These are phyloP conservation scores for Platalea minor DNA, from an alignment of 2,797 vertebrate genomes.

Conservation along the genomic window DNA sequence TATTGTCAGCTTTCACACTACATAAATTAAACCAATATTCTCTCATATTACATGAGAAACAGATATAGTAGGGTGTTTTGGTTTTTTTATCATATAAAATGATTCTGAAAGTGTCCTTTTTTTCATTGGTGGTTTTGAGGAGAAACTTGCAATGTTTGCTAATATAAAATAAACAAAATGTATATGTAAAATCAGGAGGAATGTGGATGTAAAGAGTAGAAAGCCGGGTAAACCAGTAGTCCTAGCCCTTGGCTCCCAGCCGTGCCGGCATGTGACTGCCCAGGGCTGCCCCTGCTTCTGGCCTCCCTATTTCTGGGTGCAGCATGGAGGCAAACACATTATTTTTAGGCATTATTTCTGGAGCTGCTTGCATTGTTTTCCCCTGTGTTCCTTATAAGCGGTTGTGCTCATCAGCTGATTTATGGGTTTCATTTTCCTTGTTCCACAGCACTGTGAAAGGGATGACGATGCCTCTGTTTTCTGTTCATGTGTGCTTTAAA, in stretches of 20 bases:
- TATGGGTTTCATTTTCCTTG: neutral
- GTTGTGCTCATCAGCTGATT: neutral
- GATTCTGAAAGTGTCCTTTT: neutral
- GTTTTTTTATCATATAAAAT: neutral
- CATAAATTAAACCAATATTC: slow-evolving; percentile 32
- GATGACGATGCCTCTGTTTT: neutral
- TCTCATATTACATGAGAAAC: neutral
- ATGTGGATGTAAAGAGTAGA: neutral
- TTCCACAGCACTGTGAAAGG: neutral
- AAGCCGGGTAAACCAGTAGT: neutral
- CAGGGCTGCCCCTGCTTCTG: neutral
- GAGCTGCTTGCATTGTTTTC: neutral
- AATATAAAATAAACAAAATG: neutral
- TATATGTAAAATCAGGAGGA: neutral
- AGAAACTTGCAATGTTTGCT: neutral
- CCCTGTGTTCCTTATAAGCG: neutral
- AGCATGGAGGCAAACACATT: neutral
- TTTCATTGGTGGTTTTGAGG: neutral
- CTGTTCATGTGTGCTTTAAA: neutral
- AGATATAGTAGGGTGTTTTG: neutral
- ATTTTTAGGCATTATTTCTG: neutral
- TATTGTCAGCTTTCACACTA: slow-evolving; percentile 39
- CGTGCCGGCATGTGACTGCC: fast-evolving
- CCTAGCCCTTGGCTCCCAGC: neutral
- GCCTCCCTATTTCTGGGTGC: neutral